phyloP scores from a whole-genome alignment of 2,888 invertebrate species.

The Tinea pellionella region DNA sequence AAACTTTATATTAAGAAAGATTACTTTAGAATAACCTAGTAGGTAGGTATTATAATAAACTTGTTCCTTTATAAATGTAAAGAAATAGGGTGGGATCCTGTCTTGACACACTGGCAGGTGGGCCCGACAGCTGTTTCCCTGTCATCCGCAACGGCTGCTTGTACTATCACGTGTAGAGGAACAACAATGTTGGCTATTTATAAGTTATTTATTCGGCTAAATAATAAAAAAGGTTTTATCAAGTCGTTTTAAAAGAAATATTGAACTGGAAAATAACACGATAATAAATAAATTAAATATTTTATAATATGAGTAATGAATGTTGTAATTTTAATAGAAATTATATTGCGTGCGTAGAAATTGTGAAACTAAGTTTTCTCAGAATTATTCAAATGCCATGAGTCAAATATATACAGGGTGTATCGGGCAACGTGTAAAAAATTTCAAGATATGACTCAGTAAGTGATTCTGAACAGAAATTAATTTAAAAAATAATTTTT shows the following conservation, averaged over 20 bases:
- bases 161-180: neutral
- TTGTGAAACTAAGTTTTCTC: neutral
- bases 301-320: neutral
- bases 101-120: neutral
- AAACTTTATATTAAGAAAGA: no score
- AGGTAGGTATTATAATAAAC: no score
- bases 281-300: neutral
- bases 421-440: no score
- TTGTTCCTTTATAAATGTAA: neutral
- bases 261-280: neutral
- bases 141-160: neutral
- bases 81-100: neutral
- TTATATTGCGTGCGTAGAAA: neutral
- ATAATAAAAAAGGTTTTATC: neutral
- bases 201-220: neutral
- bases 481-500: no score
- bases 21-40: no score
- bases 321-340: neutral
- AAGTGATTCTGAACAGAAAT: no score
- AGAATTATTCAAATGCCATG: neutral
- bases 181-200: neutral
- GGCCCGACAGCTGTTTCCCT: neutral
- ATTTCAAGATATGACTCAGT: no score
- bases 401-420: neutral
- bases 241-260: no score